A percentile compares a stretch with the other conserved stretches of the same genome.
Conservation (phyloP, 1,140 invertebrate genomes). For the Aphelenchoides avenae region DNA sequence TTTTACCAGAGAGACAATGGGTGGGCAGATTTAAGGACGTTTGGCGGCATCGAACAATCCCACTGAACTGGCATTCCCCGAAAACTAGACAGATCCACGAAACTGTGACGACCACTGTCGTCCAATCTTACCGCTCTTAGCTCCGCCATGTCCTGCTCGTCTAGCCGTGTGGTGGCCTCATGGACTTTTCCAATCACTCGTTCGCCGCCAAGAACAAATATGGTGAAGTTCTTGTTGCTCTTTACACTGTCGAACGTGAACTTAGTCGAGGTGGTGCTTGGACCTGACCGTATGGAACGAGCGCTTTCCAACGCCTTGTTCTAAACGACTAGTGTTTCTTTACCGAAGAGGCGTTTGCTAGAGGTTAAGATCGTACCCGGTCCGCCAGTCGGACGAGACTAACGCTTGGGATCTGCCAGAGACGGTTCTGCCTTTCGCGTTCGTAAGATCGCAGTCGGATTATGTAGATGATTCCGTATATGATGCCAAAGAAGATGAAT, state of each 20-base stretch:
- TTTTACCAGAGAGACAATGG: no score
- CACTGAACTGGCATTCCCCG: no score
- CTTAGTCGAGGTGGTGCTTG: slow-evolving; percentile 28
- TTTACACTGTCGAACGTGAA: slow-evolving; percentile 40
- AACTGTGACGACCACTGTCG: no score
- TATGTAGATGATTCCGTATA: slow-evolving; percentile 10
- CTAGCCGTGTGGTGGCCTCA: slow-evolving; percentile 26
- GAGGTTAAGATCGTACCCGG: neutral
- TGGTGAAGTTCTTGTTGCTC: slow-evolving; percentile 7
- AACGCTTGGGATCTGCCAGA: neutral
- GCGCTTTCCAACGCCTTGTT: slow-evolving; percentile 4
- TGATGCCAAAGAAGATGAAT: slow-evolving; percentile 6
- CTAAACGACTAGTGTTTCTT: neutral
- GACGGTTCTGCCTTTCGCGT: neutral
- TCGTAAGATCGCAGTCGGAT: slow-evolving; percentile 4
- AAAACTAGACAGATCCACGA: no score
- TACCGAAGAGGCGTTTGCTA: no score
- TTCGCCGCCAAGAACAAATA: slow-evolving; percentile 30
- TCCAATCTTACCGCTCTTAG: slow-evolving; percentile 35
- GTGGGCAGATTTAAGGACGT: no score
- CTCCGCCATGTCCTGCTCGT: slow-evolving; percentile 20
- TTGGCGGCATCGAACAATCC: no score
- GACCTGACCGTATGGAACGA: neutral
- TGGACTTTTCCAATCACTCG: slow-evolving; percentile 37
- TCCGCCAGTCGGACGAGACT: neutral